Base-by-base conservation (phyloP, 2,113 vertebrate species). In the Pycnonotus jocosus region DNA sequence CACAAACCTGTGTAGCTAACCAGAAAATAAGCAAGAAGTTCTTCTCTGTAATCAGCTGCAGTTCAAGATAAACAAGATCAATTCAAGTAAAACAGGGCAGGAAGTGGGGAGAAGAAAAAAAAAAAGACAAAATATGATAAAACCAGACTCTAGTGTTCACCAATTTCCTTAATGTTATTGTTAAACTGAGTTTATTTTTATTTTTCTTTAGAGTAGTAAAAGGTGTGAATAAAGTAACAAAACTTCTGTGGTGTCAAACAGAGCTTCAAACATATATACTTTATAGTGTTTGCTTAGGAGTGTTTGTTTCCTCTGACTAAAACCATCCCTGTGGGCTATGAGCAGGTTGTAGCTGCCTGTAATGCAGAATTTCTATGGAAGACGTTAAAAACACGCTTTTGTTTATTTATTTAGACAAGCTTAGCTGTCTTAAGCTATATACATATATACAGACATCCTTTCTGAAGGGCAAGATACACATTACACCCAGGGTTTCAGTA, bases 31-130 rank as follows among this genome's bases (percentile, higher is more conserved):
- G 40, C 16, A 86, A 44, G 11, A 42, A 86, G 24, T 14, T 57
- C 10, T 47, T 31, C n/a, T 50, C 54, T 42, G 3, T 27, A 66
- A 48, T 24, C 15, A 88, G 33, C 24, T 92, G 21, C 23, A 78
- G 27, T 10, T 38, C 45, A 40, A 65, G 24, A 85, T 22, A 54
- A 79, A 42, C 12, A 38, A 37, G 25, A 35, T 23, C 14, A 74
- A 30, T 16, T 66, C 15, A 70, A 66, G 3, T 30, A 78, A 53
- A 78, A n/a, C 22, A 58, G 30, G 0, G 1, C 5, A 47, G 50
- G 11, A 69, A 60, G 3, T 2, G 0, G 4, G 6, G 15, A 50
- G 1, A 3, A 17, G 6, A 3, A 17, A 60, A 58, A 25, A 25
- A 30, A 35, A 35, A 5, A 44, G 7, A 10, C 8, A 45, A 38